phyloP scores from a whole-genome alignment of 2,888 invertebrate genomes.

The Patella pellucida region DNA sequence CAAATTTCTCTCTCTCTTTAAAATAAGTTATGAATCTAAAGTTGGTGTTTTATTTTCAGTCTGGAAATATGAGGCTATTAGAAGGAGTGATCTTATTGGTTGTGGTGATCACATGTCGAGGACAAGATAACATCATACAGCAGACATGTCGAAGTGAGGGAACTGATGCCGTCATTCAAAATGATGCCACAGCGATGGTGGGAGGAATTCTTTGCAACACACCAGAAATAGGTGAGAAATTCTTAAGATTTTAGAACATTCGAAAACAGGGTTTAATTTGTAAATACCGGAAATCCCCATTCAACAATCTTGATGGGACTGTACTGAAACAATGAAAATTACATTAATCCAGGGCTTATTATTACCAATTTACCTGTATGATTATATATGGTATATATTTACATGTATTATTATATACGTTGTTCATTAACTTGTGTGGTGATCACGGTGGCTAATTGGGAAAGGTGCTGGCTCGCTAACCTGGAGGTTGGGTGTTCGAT shows the following conservation, averaged over 20 bases:
- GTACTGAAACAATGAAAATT: no score
- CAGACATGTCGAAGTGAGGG: slow-evolving; percentile 42
- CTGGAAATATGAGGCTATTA: slow-evolving; percentile 11
- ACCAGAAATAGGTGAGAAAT: slow-evolving; percentile 39
- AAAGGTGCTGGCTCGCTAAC: no score
- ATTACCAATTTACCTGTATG: background rate
- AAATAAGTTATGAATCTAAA: background rate
- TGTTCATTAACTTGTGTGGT: no score
- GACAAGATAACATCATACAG: slow-evolving; percentile 33
- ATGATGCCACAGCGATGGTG: slow-evolving; percentile 55
- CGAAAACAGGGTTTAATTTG: slow-evolving; percentile 25
- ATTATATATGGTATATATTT: no score
- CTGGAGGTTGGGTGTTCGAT: no score
- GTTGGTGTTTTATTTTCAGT: background rate
- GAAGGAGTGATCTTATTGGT: background rate
- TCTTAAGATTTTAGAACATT: slow-evolving; percentile 50
- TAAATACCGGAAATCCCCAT: background rate
- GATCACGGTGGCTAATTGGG: no score
- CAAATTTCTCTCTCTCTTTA: no score
- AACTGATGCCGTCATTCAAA: slow-evolving; percentile 46
- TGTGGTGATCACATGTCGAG: background rate
- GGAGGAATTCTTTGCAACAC: slow-evolving; percentile 54
- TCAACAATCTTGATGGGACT: no score
- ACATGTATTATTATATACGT: no score
- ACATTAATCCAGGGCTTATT: background rate